Evolutionary conservation across 2,888 invertebrate species (phyloP), one percentile per base, ranked within the genome.

Genomic region (Andrena camellia): DNA sequence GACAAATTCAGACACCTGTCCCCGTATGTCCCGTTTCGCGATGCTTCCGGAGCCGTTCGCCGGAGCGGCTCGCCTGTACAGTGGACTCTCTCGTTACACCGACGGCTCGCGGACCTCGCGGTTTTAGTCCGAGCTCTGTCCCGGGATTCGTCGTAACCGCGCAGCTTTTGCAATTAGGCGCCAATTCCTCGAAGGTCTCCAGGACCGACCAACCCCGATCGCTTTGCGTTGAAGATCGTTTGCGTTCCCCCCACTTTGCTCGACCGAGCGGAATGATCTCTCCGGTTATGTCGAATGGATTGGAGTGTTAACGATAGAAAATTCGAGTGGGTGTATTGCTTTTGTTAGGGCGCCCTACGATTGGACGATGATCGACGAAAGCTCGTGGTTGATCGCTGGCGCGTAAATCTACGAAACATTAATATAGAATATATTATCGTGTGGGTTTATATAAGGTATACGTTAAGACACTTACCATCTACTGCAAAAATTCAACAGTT

Each of bases 401-500:
- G 88, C 84, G 89, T 92, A 90, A 90, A 90, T 91, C 91, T 92
- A 91, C 89, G 92, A 92, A 93, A 93, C 93, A 92, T 93, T 93
- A 92, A 93, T 93, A 91, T 92, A 93, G 93, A 92, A 92, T 92
- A 92, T 91, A 92, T 90, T 92, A 91, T 92, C 85, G 84, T 90
- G 88, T 92, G 89, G 42, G 90, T 90, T 92, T 90, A 90, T 90
- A 90, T 90, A 90, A 90, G 90, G 88, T 93, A 91, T 92, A 92
- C 90, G 90, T 91, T 91, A 92, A 92, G 93, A 93, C 92, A 93
- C 93, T 93, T 93, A 93, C 72, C 88, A 91, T 88, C 92, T 93
- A 93, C 92, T 87, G 93, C 92, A 91, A 92, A 92, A 93, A 90
- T 92, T 93, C 92, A 93, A 93, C 93, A 93, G 90, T 93, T 92